Evolutionary conservation across 2,797 vertebrate species (phyloP), one percentile per base, ranked within the genome.

Genomic region (Notoglanidium macrostoma): DNA sequence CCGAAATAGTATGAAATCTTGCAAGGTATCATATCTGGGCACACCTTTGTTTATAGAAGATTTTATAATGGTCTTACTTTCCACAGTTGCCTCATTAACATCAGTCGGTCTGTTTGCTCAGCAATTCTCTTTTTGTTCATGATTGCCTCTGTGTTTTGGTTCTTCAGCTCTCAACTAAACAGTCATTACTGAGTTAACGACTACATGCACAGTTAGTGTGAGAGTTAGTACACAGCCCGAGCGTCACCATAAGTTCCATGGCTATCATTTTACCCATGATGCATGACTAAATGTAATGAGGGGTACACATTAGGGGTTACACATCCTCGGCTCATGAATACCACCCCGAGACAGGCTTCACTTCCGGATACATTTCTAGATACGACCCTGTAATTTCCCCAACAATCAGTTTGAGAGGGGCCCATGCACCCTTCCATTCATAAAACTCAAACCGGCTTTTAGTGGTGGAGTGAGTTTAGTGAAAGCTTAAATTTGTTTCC

Each of bases 371-470:
- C 90, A 87, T 94, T 94, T 91, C 91, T 90, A 80, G 90, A 79
- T 92, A 91, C 85, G 94, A 94, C 94, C 93, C 95, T 96, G 94
- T 96, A 96, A 96, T 96, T 96, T 96, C 90, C 89, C 93, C 92
- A 92, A 91, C 94, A 93, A 95, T 95, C 93, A 92, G 88, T 93
- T 93, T 88, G 74, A 91, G 88, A 91, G 92, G 95, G 93, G 93
- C 93, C 76, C 94, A 87, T 95, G 94, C 93, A 94, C 94, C 94
- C 95, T 95, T 92, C 94, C 95, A 96, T 96, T 96, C 96, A 96
- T 96, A 95, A 96, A 95, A 95, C 94, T 93, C 92, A 95, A 96
- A 94, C 94, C 95, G 94, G 94, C 94, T 96, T 91, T 96, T 96
- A 96, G 96, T 94, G 95, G 96, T 96, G 93, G 94, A 81, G 88